Conservation (phyloP, 2,888 invertebrate species). For the Carabus problematicus region DNA sequence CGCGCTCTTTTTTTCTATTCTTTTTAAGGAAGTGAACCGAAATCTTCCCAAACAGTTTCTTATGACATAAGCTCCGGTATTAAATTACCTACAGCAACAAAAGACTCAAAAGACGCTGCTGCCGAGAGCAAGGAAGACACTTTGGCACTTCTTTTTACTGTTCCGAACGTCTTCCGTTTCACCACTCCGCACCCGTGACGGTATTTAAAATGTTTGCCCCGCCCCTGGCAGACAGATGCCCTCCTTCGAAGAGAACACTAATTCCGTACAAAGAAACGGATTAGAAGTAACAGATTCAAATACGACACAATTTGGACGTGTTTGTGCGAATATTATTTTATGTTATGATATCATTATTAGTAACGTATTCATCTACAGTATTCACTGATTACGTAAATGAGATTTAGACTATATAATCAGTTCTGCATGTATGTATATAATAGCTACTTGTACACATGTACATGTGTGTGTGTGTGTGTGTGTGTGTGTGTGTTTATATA, state of each 20-base stretch:
- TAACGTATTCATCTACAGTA: too few species aligned
- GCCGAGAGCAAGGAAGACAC: constrained; percentile 20
- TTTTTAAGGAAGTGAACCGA: constrained; percentile 41
- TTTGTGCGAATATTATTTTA: too few species aligned
- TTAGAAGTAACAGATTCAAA: not conserved
- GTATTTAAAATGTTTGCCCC: too few species aligned
- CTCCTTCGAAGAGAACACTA: not conserved
- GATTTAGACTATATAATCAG: too few species aligned
- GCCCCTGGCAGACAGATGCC: not conserved
- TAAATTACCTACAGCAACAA: constrained; percentile 38
- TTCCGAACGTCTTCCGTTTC: not conserved
- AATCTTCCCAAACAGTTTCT: constrained; percentile 40
- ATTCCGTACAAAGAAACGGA: not conserved
- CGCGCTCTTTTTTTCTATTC: constrained; percentile 27
- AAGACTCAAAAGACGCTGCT: constrained; percentile 26
- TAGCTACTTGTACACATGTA: too few species aligned
- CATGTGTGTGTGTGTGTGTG: too few species aligned
- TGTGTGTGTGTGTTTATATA: too few species aligned
- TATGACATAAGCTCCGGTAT: constrained; percentile 40
- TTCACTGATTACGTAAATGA: too few species aligned
- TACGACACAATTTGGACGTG: too few species aligned
- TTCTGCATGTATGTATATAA: too few species aligned
- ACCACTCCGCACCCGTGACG: not conserved
- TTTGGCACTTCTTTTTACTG: constrained; percentile 8
- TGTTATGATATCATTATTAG: too few species aligned